A percentile compares a stretch with the other conserved stretches of the same genome.
Conservation (phyloP, 1,140 invertebrate genomes). For the Bradysia coprophila region DNA sequence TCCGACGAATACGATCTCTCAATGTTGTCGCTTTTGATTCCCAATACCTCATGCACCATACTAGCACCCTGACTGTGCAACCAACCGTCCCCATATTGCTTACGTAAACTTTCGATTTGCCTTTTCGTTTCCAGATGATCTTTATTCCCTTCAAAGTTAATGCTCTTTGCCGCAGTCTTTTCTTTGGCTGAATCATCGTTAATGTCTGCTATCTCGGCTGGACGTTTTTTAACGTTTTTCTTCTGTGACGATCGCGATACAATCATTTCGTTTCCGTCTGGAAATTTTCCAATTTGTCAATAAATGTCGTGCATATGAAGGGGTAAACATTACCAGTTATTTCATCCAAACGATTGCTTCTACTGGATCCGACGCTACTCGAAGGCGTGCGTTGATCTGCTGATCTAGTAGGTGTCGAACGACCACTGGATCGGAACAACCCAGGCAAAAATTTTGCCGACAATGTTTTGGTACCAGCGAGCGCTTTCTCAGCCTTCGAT, state of each 20-base stretch:
- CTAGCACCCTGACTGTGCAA: conserved; percentile 30
- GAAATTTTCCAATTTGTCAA: too few relatives aligned
- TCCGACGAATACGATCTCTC: too few relatives aligned
- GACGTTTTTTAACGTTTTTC: conserved; percentile 12
- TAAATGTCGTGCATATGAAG: too few relatives aligned
- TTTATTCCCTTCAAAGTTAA: conserved; percentile 14
- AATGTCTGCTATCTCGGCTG: conserved; percentile 15
- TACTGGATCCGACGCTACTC: conserved; percentile 15
- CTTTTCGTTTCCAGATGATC: conserved; percentile 38
- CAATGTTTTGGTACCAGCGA: conserved; percentile 18
- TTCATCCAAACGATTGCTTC: conserved; percentile 10
- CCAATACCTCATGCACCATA: too few relatives aligned
- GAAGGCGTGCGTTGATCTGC: conserved; percentile 9
- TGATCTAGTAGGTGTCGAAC: neutral
- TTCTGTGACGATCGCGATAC: conserved; percentile 6
- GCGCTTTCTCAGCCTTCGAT: conserved; percentile 28
- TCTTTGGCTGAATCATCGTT: conserved; percentile 2
- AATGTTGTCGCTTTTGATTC: too few relatives aligned
- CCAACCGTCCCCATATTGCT: conserved; percentile 39
- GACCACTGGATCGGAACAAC: conserved; percentile 1
- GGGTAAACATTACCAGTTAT: neutral
- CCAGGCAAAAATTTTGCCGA: neutral
- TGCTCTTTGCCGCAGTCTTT: conserved; percentile 5
- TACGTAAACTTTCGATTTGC: conserved; percentile 32
- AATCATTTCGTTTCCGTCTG: too few relatives aligned